Base-by-base conservation (phyloP, 2,797 vertebrate species). In the Serranus cabrilla region DNA sequence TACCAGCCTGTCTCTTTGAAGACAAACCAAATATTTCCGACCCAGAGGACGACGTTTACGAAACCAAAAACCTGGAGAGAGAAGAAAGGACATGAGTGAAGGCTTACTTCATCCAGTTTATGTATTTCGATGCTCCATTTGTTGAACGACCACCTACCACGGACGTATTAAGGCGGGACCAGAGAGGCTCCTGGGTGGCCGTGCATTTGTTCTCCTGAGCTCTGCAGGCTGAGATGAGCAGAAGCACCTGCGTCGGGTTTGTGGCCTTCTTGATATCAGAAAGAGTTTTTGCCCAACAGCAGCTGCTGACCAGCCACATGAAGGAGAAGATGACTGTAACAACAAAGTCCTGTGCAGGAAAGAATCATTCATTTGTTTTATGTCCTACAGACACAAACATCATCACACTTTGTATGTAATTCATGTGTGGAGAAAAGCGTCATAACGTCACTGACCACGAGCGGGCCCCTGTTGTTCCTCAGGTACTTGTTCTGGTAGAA, bases 1-100 rank as follows among this genome's bases (percentile, higher is more conserved):
- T 99, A 97, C 97, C 98, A 98, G 69, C 97, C 97, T 0, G 98
- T 99, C 93, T 99, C 98, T 93, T 99, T 99, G 92, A 98, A 99
- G 86, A 98, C 98, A 93, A 99, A 99, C 98, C 98, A 99, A 90
- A 99, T 99, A 87, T 99, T 99, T 86, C 98, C 98, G 83, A 95
- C 96, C 98, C 98, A 99, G 54, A 99, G 96, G 89, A 96, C 89
- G 81, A 98, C 96, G 80, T 99, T 99, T 83, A 99, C 93, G 86
- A 97, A 99, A 81, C 98, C 98, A 92, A 99, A 99, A 37, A 98
- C 96, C 98, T 99, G 80, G 4, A 79, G 74, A 75, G 2, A 86
- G 39, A 78, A 84, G 75, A 45, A 34, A 16, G 1, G 27, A 27
- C 27, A 27, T 27, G 6, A 11, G n/a, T 64, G 11, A 83, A 27